Base-by-base conservation (phyloP, 1,140 invertebrate genomes). In the Drosophila sp. region DNA sequence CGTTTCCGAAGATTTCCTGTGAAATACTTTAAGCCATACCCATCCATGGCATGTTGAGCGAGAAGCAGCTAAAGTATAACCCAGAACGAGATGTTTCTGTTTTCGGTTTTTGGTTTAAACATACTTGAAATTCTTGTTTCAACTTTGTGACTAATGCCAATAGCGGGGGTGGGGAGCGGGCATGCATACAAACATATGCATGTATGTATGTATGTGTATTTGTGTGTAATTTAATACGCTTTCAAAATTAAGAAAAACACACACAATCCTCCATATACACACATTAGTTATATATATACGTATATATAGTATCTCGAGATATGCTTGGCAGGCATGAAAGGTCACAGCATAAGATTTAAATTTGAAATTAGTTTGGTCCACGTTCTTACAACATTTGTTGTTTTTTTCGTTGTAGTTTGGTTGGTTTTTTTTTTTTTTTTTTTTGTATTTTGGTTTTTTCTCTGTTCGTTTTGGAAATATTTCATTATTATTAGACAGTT, bases 401-500 rank as follows among this genome's bases (percentile, higher is more conserved):
- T 33, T 33, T 44, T 65, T 77, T 69, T 58, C 66, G 47, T 30
- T 29, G 56, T 54, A 73, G 67, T 55, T 55, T 50, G 63, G 62
- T 47, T 25, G 27, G 68, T 66, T 70, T 72, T 71, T 38, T 44
- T 44, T 70, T 72, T 71, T 38, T 44, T 44, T 17, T 17, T 17
- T 17, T 17, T 17, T 17, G 17, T 17, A 17, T 17, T 17, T 10
- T 35, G 29, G 4, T 35, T 30, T 23, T 38, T 10, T 27, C 3
- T 32, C 55, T 27, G 17, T 41, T 58, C 10, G 40, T 38, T 68
- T 41, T 25, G 70, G 67, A 75, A 77, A 90, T 90, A 90, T 90
- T 90, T 90, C 87, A 90, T 90, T 90, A 90, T 87, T 90, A 90
- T 90, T 80, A 78, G 87, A 90, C 87, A 90, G 87, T 82, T 80